Base-by-base conservation (phyloP, 2,888 invertebrate species). In the Hemaris fuciformis region DNA sequence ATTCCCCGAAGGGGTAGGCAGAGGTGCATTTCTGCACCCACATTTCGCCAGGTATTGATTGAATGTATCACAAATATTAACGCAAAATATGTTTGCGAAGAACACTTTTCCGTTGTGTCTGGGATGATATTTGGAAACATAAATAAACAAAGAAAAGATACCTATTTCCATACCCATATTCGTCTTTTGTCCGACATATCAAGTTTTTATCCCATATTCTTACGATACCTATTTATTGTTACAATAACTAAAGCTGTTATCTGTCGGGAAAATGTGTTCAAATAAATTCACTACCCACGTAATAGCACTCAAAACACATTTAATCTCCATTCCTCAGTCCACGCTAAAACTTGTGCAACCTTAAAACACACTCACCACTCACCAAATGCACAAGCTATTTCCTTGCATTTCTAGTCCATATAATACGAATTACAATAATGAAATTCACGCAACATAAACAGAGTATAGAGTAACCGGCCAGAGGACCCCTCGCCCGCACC, bases 391-490 rank as follows among this genome's bases (percentile, higher is more conserved):
- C 48, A 27, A 27, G n/a, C 13, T n/a, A 38, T 38, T 15, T 53
- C 4, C 31, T 31, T 53, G 18, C 18, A 53, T 53, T 27, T 27
- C 25, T 15, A 53, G 15, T 53, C n/a, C 5, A 27, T 48, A 48
- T 23, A 23, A 48, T 15, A 27, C 15, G n/a, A 42, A 48, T 27
- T 48, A 15, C 48, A 48, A 48, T 48, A 27, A 53, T 53, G 31
- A n/a, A 53, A 53, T 53, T 31, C 53, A 53, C 10, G 31, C 18
- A 31, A 53, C 18, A 53, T 53, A 31, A 53, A 53, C 48, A 31
- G 41, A 41, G 38, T 38, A n/a, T 38, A 8, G 31, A 53, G 31
- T 20, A 31, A 31, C 15, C 10, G 18, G 18, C 10, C 27, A 18
- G 27, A 25, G 0, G 7, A 27, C 4, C 31, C 31, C 31, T 8